Conservation (phyloP, 1,140 invertebrate genomes). For the Macrobrachium rosenbergii region DNA sequence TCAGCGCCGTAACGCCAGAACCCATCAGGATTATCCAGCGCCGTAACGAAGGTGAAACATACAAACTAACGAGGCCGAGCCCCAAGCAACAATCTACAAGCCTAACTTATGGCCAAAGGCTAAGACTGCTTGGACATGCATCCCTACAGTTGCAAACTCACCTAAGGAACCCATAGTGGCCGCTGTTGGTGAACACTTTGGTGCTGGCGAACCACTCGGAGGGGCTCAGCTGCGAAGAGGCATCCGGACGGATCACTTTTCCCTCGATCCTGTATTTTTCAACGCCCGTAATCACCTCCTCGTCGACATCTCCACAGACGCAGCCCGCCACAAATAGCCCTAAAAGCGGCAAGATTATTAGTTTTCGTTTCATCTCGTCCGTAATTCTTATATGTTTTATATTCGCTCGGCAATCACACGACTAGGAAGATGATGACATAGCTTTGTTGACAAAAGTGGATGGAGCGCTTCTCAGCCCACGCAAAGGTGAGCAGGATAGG, state of each 20-base stretch:
- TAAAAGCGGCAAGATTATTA: not conserved
- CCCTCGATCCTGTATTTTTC: conserved; percentile 57
- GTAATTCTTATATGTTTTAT: not conserved
- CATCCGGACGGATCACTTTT: conserved; percentile 45
- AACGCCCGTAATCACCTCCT: conserved; percentile 12
- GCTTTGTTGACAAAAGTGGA: conserved; percentile 31
- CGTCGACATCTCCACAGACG: conserved; percentile 41
- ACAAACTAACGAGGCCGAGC: no score
- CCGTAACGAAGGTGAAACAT: no score
- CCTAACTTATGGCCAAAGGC: not conserved
- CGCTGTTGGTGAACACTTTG: conserved; percentile 53
- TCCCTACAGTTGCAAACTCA: no score
- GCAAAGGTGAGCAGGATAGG: no score
- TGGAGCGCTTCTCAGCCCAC: no score
- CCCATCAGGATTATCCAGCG: no score
- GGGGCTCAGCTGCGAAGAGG: conserved; percentile 31
- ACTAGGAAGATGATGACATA: not conserved
- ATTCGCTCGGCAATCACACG: not conserved
- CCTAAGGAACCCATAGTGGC: conserved; percentile 55
- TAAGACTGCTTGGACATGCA: no score
- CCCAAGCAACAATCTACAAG: not conserved
- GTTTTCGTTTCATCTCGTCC: conserved; percentile 20
- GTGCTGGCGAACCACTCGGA: conserved; percentile 56
- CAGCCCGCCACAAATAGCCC: not conserved
- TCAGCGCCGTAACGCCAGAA: no score